Base-by-base conservation (phyloP, 2,113 vertebrate genomes). In the Pagrus major region DNA sequence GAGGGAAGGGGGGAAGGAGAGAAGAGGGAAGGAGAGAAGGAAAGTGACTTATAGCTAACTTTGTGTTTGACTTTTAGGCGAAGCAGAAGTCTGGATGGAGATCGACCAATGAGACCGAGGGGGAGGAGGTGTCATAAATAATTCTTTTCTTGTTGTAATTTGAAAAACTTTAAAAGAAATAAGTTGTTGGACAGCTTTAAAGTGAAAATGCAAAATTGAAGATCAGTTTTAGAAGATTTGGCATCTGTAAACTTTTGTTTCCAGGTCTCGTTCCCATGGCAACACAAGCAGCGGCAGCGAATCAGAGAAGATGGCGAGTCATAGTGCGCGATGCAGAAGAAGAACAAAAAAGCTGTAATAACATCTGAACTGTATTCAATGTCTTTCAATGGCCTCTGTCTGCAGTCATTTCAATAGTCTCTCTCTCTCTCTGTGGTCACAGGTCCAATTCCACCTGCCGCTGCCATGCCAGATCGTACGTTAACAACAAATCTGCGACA, bases 51-150 rank as follows among this genome's bases (percentile, higher is more conserved):
- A n/a, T n/a, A n/a, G n/a, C n/a, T n/a, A n/a, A 3, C 52, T 29
- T 61, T 15, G 20, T 72, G 21, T 78, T 52, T 42, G 42, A 54
- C 18, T 73, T 77, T 27, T 11, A 87, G 85, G 14, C 37, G 69
- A 3, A 84, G 78, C 70, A 74, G 85, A 61, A 81, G 85, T 84
- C 77, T 87, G 23, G 81, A 87, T 49, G 85, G 81, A 49, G 81
- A 87, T 61, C 73, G n/a, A 70, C 69, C 85, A 66, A 71, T 71
- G 73, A 81, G 77, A 70, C 1, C 5, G 15, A 63, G 39, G 37
- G 69, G 64, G 25, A 44, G 67, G 63, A 73, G 58, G 85, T 65
- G n/a, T 47, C 1, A 29, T 20, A n/a, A n/a, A n/a, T n/a, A n/a
- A 20, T 54, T 35, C 41, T 20, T 41, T 0, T 29, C 21, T 3